phyloP scores from a whole-genome alignment of 2,797 vertebrate species.

The Gymnoscopelus microlampas region DNA sequence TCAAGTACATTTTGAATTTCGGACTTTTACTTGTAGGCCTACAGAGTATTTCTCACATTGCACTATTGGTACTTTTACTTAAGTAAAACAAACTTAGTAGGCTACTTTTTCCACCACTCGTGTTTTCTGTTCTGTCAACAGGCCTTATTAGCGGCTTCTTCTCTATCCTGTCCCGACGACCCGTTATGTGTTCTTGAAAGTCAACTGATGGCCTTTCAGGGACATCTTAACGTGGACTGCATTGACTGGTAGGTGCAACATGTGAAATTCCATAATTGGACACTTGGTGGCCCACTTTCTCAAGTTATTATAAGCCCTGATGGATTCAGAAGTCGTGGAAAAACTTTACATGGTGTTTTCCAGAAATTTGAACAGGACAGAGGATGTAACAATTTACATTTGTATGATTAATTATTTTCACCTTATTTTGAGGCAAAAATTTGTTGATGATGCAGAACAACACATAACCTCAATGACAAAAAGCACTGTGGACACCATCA shows the following conservation, averaged over 20 bases:
- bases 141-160: conserved; percentile 79
- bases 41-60: too few relatives aligned
- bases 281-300: conserved; percentile 64
- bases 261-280: conserved; percentile 24
- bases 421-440: conserved; percentile 67
- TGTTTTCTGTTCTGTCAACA: conserved; percentile 48
- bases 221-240: conserved; percentile 64
- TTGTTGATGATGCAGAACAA: conserved; percentile 69
- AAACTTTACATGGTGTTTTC: too few relatives aligned
- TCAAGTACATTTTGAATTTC: too few relatives aligned
- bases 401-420: neutral
- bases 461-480: conserved; percentile 54
- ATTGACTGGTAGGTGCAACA: conserved; percentile 72
- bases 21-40: too few relatives aligned
- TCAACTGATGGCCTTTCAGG: conserved; percentile 76
- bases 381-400: too few relatives aligned
- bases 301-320: conserved; percentile 23
- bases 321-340: too few relatives aligned
- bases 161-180: conserved; percentile 75
- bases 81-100: too few relatives aligned
- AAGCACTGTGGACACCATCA: conserved; percentile 65
- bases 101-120: too few relatives aligned
- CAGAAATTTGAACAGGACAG: too few relatives aligned
- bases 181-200: conserved; percentile 81
- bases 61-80: too few relatives aligned